Conservation (phyloP, 2,888 invertebrate genomes). For the Drosophila ezoana region DNA sequence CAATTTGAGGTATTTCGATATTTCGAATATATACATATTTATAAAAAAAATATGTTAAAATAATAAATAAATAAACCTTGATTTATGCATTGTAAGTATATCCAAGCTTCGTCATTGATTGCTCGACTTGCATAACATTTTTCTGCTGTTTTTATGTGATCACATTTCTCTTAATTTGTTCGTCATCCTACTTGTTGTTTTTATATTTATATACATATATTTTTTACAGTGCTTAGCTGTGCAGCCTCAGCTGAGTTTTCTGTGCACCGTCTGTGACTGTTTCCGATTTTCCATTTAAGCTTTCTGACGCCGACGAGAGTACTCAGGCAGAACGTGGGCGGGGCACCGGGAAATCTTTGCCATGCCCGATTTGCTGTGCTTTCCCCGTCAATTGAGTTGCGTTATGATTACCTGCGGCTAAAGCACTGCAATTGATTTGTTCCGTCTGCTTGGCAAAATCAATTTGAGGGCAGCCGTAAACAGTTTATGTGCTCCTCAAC, state of each 20-base stretch:
- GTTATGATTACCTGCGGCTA: conserved; percentile 62
- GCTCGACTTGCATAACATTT: background rate
- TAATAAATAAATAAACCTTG: too few species aligned
- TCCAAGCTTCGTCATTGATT: conserved; percentile 1
- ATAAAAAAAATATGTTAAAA: too few species aligned
- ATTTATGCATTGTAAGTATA: background rate
- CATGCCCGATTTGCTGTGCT: conserved; percentile 2
- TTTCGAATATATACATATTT: too few species aligned
- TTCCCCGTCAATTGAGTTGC: conserved; percentile 18
- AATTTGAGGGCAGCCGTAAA: conserved; percentile 67
- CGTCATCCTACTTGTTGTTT: conserved; percentile 8
- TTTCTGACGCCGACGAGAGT: conserved; percentile 17
- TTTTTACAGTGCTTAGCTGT: conserved; percentile 10
- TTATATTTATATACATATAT: conserved; percentile 23
- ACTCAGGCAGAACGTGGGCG: background rate
- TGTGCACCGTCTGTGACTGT: conserved; percentile 36
- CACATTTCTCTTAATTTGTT: conserved; percentile 8
- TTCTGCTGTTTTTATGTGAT: conserved; percentile 14
- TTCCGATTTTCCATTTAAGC: conserved; percentile 53
- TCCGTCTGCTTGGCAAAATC: conserved; percentile 62
- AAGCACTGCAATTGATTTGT: conserved; percentile 66
- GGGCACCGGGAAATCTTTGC: background rate
- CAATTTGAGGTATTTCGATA: too few species aligned
- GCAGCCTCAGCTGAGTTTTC: conserved; percentile 5
- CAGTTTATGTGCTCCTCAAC: conserved; percentile 63